Evolutionary conservation across 2,888 invertebrate genomes (phyloP), one percentile per base, ranked within the genome.

Genomic region (Oxyscelio sp.): DNA sequence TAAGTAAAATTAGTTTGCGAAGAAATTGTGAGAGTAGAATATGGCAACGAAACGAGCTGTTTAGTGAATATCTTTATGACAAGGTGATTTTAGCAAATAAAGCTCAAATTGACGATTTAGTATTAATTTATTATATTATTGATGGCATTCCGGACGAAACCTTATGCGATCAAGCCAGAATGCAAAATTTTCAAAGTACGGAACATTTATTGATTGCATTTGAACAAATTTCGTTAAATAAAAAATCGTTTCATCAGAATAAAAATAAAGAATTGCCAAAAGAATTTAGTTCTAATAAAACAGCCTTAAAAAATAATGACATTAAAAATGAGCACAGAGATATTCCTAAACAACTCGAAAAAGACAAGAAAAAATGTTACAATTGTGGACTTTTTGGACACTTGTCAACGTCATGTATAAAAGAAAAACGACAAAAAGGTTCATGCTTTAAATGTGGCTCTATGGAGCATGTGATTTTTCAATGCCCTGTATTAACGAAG

Each of bases 161-260:
- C 0, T 17, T 87, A 11, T 71, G 74, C 0, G 66, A 82, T 65
- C 84, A 87, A 40, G 82, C 85, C 0, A 19, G 83, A 13, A 83
- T 87, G 65, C 78, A 78, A 24, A 5, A 52, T 22, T 68, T 68
- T 11, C 27, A 27, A 27, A 27, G 27, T 27, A 27, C 27, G 34
- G 34, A 34, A 34, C 27, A 34, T 2, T 54, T 68, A 8, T 2
- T 52, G 5, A 6, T 0, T 27, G 52, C 68, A 1, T 68, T 68
- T 17, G 56, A 56, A 27, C 31, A 54, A 24, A 68, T 68, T 21
- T 43, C 68, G 5, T 27, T 56, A 24, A 65, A 50, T 19, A 50
- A 43, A 38, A 52, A 66, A 27, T 22, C n/a, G 5, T 19, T 6
- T 45, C 15, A n/a, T 24, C 6, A 6, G 4, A 2, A 15, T 3